Percentiles rank a stretch among this genome's conserved stretches.
These are phyloP conservation scores for Lasioglossum albipes DNA, from an alignment of 1,140 invertebrate genomes.

Conservation along the genomic window DNA sequence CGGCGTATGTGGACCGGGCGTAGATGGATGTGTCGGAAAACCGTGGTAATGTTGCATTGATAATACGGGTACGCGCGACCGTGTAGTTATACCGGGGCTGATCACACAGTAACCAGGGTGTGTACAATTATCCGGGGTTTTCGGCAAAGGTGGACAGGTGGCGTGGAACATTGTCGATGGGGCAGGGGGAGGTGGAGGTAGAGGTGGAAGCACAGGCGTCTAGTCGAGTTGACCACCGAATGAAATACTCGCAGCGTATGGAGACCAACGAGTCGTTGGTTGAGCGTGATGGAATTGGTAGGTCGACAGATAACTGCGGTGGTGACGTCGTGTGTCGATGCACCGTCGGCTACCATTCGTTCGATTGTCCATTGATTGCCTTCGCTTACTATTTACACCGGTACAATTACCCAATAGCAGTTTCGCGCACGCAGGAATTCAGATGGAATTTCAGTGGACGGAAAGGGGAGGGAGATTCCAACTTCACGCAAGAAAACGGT, in stretches of 20 bases:
- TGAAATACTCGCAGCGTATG: conserved; percentile 64
- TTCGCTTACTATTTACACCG: conserved; percentile 69
- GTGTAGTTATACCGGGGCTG: conserved; percentile 18
- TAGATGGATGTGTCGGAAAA: conserved; percentile 14
- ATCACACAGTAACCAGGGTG: conserved; percentile 22
- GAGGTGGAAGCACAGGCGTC: not conserved
- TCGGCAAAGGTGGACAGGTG: not conserved
- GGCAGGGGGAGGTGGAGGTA: no score
- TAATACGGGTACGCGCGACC: not conserved
- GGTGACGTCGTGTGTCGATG: conserved; percentile 41
- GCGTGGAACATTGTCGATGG: no score
- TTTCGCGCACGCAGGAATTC: not conserved
- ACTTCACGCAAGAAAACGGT: no score
- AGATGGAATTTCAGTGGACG: not conserved
- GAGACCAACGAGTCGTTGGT: conserved; percentile 36
- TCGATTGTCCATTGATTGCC: conserved; percentile 71
- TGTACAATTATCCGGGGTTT: conserved; percentile 27
- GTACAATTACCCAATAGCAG: conserved; percentile 49
- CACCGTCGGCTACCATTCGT: conserved; percentile 60
- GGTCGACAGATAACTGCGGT: conserved; percentile 53
- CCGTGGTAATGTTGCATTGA: conserved; percentile 16
- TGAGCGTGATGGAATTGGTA: conserved; percentile 70
- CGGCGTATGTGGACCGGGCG: no score
- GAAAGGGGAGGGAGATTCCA: not conserved
- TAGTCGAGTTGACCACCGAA: conserved; percentile 56